These are phyloP conservation scores for Macrobrachium nipponense DNA, from an alignment of 1,140 invertebrate species.

Conservation along the genomic window DNA sequence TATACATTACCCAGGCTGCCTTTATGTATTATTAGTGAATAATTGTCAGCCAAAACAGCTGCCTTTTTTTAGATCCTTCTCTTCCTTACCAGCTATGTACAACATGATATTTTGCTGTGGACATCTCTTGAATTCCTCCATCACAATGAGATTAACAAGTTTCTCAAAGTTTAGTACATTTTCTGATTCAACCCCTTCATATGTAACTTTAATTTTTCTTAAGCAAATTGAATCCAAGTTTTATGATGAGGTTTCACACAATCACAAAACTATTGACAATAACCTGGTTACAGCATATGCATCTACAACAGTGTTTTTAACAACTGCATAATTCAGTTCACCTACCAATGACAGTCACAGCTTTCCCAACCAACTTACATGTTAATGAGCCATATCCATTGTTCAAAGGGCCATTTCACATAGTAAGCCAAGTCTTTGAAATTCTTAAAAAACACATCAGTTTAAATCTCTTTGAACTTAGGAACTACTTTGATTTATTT, in stretches of 20 bases:
- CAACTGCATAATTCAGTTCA: too few relatives aligned
- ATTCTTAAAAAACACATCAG: too few relatives aligned
- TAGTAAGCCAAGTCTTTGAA: too few relatives aligned
- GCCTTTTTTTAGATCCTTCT: not conserved
- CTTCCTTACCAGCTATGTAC: not conserved
- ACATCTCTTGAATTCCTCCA: not conserved
- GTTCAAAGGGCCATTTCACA: too few relatives aligned
- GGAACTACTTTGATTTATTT: too few relatives aligned
- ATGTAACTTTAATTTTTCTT: constrained; percentile 4
- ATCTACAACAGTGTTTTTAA: too few relatives aligned
- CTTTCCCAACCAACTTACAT: too few relatives aligned
- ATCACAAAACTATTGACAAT: not conserved
- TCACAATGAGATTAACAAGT: not conserved
- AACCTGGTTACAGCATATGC: not conserved
- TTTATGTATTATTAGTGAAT: not conserved
- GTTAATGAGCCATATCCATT: too few relatives aligned
- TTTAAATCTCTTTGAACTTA: too few relatives aligned
- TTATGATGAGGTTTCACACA: not conserved
- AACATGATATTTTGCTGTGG: not conserved
- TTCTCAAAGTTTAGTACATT: not conserved
- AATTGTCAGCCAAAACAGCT: not conserved
- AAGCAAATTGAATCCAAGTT: constrained; percentile 1
- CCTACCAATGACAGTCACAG: too few relatives aligned
- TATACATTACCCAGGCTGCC: too few relatives aligned
- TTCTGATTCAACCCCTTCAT: not conserved